phyloP scores from a whole-genome alignment of 2,797 vertebrate species.

The Thamnophis elegans region DNA sequence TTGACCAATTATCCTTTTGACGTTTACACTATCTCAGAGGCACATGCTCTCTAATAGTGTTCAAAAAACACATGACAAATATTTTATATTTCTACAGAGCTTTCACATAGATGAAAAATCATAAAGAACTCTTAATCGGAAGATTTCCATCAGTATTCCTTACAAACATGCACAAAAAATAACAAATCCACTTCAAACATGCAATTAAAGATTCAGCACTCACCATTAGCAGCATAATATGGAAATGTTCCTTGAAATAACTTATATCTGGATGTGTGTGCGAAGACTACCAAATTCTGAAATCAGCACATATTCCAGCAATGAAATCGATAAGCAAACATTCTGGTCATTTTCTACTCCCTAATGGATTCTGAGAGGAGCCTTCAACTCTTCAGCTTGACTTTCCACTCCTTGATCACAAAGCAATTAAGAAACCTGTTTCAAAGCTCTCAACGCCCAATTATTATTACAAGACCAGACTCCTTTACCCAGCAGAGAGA shows the following conservation, averaged over 20 bases:
- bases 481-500: slow-evolving; percentile 36
- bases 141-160: slow-evolving; percentile 2
- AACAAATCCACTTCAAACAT: slow-evolving; percentile 21
- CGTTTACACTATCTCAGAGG: slow-evolving; percentile 24
- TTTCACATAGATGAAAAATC: slow-evolving; percentile 22
- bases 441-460: slow-evolving; percentile 53
- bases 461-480: slow-evolving; percentile 46
- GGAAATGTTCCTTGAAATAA: slow-evolving; percentile 49
- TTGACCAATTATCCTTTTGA: slow-evolving; percentile 28
- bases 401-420: slow-evolving; percentile 46
- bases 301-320: slow-evolving; percentile 43
- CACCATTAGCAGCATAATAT: slow-evolving; percentile 38
- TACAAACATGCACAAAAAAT: slow-evolving; percentile 27
- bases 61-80: neutral
- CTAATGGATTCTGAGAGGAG: slow-evolving; percentile 49
- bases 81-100: slow-evolving; percentile 5
- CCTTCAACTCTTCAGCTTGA: slow-evolving; percentile 49
- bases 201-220: slow-evolving; percentile 59
- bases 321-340: slow-evolving; percentile 49
- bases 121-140: slow-evolving; percentile 19
- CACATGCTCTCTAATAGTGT: slow-evolving; percentile 30
- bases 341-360: slow-evolving; percentile 52
- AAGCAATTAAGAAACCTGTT: slow-evolving; percentile 47
- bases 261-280: slow-evolving; percentile 52
- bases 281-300: slow-evolving; percentile 54